Base-by-base conservation (phyloP, 2,888 invertebrate genomes). In the Neoascia interrupta region DNA sequence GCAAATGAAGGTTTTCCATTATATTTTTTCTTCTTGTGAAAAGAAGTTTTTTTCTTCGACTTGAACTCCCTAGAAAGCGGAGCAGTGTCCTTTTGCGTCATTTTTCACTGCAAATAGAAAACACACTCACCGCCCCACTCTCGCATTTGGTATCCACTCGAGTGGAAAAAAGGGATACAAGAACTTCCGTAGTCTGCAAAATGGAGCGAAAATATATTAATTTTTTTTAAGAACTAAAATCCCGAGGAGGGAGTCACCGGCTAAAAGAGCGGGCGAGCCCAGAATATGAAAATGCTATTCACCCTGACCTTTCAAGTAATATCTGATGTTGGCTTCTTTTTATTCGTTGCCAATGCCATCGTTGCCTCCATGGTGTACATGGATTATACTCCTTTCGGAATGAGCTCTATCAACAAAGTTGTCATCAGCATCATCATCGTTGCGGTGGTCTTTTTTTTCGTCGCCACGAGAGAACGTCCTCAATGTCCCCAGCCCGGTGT, bases 1-100 rank as follows among this genome's bases (percentile, higher is more conserved):
- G 51, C 64, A 64, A 76, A 76, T 79, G 76, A 72, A 72, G 76
- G 72, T 79, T 64, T 69, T 54, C 70, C 70, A 70, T 64, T 56
- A 47, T 69, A 13, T 19, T 39, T 31, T 56, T 23, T 28, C 53
- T 37, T 36, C 19, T 15, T 49, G 8, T 18, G 19, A 41, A 41
- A 41, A 15, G 39, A 23, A 41, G 39, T 41, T 31, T 31, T 31
- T 31, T 3, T 31, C 8, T 6, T 28, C 16, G 21, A 23, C n/a
- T 26, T 34, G 11, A 28, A 28, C 34, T 53, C 43, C 23, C 10
- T 13, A 37, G 54, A 47, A 37, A 41, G 34, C 16, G 37, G 58
- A 60, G 60, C 64, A 60, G 58, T 70, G 76, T 60, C 64, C 37
- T 34, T 76, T 76, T 76, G 53, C 66, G 64, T 76, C 53, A 70